phyloP scores from a whole-genome alignment of 2,888 invertebrate species.

The Onthophagus sagittarius region DNA sequence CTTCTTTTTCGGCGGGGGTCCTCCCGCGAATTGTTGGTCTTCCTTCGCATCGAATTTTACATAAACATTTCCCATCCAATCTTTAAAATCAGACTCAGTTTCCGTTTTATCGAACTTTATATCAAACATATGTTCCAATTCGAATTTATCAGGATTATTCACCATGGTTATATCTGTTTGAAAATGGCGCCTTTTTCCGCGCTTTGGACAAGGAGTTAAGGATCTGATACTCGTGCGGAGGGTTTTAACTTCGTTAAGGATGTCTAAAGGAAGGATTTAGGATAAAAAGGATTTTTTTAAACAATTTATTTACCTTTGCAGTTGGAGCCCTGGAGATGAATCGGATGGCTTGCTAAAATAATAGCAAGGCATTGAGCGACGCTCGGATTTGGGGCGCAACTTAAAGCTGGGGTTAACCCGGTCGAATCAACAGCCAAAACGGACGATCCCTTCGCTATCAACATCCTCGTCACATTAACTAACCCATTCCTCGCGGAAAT shows the following conservation, averaged over 20 bases:
- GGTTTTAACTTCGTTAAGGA: conserved; percentile 6
- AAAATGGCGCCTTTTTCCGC: not conserved
- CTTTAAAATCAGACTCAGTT: conserved; percentile 1
- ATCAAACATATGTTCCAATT: conserved; percentile 23
- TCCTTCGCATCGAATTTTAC: not conserved
- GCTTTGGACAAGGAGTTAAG: not conserved
- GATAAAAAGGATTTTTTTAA: not conserved
- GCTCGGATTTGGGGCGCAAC: conserved; percentile 58
- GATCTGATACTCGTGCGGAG: not conserved
- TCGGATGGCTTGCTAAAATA: conserved; percentile 43
- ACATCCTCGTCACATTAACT: conserved; percentile 56
- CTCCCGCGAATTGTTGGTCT: not conserved
- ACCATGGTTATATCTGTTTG: conserved; percentile 29
- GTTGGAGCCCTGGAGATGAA: conserved; percentile 5
- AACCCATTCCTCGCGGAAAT: conserved; percentile 60
- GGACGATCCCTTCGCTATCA: conserved; percentile 57
- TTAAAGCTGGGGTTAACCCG: conserved; percentile 60
- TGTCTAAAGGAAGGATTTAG: not conserved
- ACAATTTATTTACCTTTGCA: conserved; percentile 17
- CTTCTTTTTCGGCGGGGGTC: not conserved
- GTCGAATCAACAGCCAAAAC: conserved; percentile 55
- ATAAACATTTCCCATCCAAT: conserved; percentile 8
- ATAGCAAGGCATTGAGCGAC: conserved; percentile 61
- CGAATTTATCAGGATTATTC: conserved; percentile 25
- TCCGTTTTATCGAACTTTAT: conserved; percentile 16